Conservation (phyloP, 2,113 vertebrate genomes). For the Pardalotus punctatus region DNA sequence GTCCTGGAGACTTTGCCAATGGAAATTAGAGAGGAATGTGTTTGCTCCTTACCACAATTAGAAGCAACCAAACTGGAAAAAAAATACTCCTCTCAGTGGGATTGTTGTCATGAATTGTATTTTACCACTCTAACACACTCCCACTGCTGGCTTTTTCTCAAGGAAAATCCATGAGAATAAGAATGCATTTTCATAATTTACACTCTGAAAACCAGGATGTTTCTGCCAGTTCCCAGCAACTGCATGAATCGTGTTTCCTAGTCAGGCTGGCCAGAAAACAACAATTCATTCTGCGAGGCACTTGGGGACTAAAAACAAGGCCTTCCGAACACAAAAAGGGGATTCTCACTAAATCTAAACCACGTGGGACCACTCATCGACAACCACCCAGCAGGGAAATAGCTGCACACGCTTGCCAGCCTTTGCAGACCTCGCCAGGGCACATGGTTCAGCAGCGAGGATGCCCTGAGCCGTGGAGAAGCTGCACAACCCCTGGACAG, state of each 20-base stretch:
- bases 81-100: background rate
- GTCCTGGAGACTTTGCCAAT: conserved; percentile 36
- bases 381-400: background rate
- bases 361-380: background rate
- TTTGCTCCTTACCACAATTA: conserved; percentile 60
- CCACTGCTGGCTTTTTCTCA: background rate
- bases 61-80: background rate
- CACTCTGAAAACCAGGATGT: background rate
- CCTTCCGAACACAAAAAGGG: background rate
- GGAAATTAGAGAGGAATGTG: conserved; percentile 55
- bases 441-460: fast-evolving
- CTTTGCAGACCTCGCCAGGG: background rate
- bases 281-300: background rate
- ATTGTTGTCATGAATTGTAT: conserved; percentile 48
- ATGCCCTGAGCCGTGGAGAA: background rate
- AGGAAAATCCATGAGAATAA: background rate
- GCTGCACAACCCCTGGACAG: fast-evolving
- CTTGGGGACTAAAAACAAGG: conserved; percentile 29
- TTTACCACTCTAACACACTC: conserved; percentile 11
- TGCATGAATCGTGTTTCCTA: background rate
- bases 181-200: background rate
- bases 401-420: background rate
- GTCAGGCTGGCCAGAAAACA: background rate
- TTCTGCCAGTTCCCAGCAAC: background rate
- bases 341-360: conserved; percentile 7